Percentiles rank a stretch among this genome's conserved stretches.
Conservation (phyloP, 2,113 vertebrate species). For the Lophochroa leadbeateri region DNA sequence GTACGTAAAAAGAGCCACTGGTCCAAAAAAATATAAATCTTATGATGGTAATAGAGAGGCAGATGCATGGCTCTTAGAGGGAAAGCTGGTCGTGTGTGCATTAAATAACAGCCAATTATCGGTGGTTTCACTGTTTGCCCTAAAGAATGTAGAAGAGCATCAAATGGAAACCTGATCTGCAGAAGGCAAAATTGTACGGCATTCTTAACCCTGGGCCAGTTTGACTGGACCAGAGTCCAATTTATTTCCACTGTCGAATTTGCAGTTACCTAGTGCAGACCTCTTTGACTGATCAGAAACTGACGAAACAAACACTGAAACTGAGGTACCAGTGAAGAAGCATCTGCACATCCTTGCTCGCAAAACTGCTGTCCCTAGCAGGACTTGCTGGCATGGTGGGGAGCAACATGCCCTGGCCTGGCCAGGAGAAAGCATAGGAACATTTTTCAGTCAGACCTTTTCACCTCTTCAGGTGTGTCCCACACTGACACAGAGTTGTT, state of each 20-base stretch:
- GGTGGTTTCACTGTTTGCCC: constrained; percentile 36
- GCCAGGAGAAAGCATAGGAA: rapidly evolving
- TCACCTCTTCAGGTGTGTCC: not conserved
- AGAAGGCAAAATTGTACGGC: not conserved
- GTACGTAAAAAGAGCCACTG: constrained; percentile 29
- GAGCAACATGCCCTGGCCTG: not conserved
- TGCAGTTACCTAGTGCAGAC: not conserved
- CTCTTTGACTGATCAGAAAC: not conserved
- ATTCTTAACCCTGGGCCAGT: constrained; percentile 12
- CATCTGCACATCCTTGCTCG: not conserved
- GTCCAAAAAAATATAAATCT: not conserved
- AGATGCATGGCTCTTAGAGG: not conserved
- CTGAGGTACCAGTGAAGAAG: not conserved
- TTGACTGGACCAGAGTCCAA: not conserved
- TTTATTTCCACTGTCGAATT: not conserved
- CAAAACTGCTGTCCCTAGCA: not conserved
- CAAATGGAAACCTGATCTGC: constrained; percentile 60
- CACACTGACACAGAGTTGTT: rapidly evolving
- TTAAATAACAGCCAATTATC: constrained; percentile 73
- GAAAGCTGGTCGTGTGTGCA: constrained; percentile 26
- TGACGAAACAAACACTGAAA: not conserved
- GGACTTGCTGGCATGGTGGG: not conserved
- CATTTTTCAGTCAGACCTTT: not conserved
- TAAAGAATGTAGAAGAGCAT: constrained; percentile 37
- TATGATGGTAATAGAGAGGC: not conserved